Conservation (phyloP, 2,888 invertebrate genomes). For the Heliconius ismenius region DNA sequence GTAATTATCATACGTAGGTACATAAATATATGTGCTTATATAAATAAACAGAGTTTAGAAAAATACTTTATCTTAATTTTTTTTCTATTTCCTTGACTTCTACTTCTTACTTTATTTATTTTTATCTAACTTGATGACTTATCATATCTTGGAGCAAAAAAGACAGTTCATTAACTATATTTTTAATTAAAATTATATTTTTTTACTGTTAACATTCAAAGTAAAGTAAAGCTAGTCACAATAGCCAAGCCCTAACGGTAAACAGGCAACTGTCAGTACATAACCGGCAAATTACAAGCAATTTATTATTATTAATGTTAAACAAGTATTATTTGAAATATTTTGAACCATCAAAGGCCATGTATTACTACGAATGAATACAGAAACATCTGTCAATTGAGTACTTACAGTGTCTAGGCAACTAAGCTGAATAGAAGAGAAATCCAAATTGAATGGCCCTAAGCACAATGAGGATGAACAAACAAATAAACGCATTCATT, state of each 20-base stretch:
- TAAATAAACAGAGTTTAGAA: no score
- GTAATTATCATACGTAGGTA: no score
- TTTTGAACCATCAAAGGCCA: slow-evolving; percentile 2
- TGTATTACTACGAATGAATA: slow-evolving; percentile 19
- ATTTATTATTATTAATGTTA: slow-evolving; percentile 18
- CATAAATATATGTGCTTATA: no score
- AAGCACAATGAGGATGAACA: slow-evolving; percentile 17
- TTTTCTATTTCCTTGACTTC: no score
- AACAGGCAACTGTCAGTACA: slow-evolving; percentile 4
- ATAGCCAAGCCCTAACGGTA: slow-evolving; percentile 1
- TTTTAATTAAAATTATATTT: no score
- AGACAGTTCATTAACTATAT: no score
- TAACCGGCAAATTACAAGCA: slow-evolving; percentile 17
- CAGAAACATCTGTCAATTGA: slow-evolving; percentile 12
- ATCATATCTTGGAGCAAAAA: no score
- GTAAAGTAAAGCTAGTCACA: not conserved
- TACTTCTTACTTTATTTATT: no score
- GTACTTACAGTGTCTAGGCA: slow-evolving; percentile 5
- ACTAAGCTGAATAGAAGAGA: slow-evolving; percentile 36
- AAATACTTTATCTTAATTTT: no score
- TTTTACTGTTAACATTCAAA: not conserved
- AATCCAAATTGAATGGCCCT: slow-evolving; percentile 34
- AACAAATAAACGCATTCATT: slow-evolving; percentile 27
- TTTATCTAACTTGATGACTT: no score
- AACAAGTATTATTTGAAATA: slow-evolving; percentile 17